Base-by-base conservation (phyloP, 2,113 vertebrate species). In the Natator depressus region DNA sequence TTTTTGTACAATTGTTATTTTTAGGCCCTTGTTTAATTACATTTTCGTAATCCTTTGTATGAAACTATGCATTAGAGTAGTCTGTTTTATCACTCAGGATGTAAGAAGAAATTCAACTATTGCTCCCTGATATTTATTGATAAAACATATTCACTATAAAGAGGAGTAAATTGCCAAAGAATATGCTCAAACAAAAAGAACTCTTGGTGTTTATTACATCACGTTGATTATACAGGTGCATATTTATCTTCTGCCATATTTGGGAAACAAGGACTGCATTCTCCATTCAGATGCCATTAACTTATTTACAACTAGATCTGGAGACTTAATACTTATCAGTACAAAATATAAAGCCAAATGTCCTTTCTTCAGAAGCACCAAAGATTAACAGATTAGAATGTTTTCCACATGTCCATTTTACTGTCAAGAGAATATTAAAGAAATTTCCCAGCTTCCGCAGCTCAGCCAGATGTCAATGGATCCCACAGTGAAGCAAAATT, bases 381-480 rank as follows among this genome's bases (percentile, higher is more conserved):
- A 96, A 98, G 98, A 98, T 99, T 98, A 98, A 98, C 98, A 98
- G 98, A 98, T 99, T 97, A 98, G 98, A 99, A 99, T 99, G 99
- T 98, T 99, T 99, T 99, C 99, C 99, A 99, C 98, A 99, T 99
- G 99, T 99, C 98, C 97, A 96, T 97, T 98, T 98, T 98, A 99
- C 98, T 98, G 98, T 99, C 99, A 98, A 97, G 99, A 99, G 99
- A 99, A 99, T 99, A 98, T 99, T 98, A 98, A 99, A 99, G 98
- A 99, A 96, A 97, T 99, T 99, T 99, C 98, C 99, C 99, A 99
- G 99, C 98, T 99, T 99, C 98, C 96, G 93, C 98, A 98, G 98
- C 98, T 97, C 98, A 99, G 97, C 99, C 99, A 99, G 99, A 99
- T 99, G 99, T 99, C 98, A 96, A 97, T 93, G 97, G 98, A 98